Evolutionary conservation across 1,140 invertebrate genomes (phyloP).

Genomic region (Platyscapa corneri): DNA sequence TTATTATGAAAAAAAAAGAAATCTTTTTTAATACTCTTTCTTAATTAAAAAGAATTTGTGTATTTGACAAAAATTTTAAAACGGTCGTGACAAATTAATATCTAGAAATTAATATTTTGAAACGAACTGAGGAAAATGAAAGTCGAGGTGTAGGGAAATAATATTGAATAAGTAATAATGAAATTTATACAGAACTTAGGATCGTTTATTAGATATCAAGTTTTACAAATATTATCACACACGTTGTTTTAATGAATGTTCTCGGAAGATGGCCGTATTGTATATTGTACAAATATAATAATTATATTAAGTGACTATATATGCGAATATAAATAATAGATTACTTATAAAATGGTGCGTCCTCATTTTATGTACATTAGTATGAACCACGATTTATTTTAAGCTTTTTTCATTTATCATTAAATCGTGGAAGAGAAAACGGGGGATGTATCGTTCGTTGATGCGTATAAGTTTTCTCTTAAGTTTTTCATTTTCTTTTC

Average conservation of each 20-base stretch:
- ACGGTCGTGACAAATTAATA: too few species aligned
- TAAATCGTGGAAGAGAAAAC: background rate
- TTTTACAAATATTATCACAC: slow-evolving; percentile 75
- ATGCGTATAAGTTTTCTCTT: slow-evolving; percentile 13
- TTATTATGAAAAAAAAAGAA: too few species aligned
- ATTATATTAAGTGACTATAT: slow-evolving; percentile 61
- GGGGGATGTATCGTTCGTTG: slow-evolving; percentile 24
- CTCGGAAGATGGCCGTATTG: slow-evolving; percentile 64
- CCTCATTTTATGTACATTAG: slow-evolving; percentile 64
- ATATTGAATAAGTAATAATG: slow-evolving; percentile 19
- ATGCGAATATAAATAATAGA: slow-evolving; percentile 66
- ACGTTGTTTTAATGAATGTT: slow-evolving; percentile 69
- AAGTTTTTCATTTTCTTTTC: slow-evolving; percentile 22
- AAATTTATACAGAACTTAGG: slow-evolving; percentile 66
- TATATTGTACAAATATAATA: slow-evolving; percentile 70
- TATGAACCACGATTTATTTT: slow-evolving; percentile 47
- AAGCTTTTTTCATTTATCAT: slow-evolving; percentile 18
- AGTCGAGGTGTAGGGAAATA: background rate
- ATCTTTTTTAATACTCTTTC: too few species aligned
- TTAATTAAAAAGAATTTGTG: too few species aligned
- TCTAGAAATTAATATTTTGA: too few species aligned
- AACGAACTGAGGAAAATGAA: too few species aligned
- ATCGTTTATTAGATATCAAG: slow-evolving; percentile 71
- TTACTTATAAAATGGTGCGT: slow-evolving; percentile 64
- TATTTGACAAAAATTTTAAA: too few species aligned